Evolutionary conservation across 2,888 invertebrate genomes (phyloP), one percentile per base, ranked within the genome.

Genomic region (Nomada ruficornis): DNA sequence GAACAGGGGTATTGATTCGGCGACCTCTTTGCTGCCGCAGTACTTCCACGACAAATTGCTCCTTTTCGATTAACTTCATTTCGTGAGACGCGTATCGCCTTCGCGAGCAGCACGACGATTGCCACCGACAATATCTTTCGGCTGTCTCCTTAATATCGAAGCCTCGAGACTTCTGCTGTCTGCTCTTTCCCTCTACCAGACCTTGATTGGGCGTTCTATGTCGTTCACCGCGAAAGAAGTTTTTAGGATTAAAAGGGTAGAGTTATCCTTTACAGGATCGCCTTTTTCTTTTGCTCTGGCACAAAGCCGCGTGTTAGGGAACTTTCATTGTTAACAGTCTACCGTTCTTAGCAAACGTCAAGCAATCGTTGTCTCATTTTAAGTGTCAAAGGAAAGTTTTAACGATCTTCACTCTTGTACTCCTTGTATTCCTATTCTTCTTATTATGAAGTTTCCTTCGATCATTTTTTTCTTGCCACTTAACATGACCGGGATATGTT

Each of bases 21-120:
- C 26, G 50, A 59, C 47, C 57, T 64, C 52, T 36, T 26, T 13
- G 29, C 55, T 75, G 75, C 85, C 62, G 87, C 85, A 81, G 72
- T 76, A 78, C 60, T 81, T 74, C 20, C 29, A 63, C 70, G 62
- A 71, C 86, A 80, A 87, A 87, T 88, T 84, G 82, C 36, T 86
- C 79, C 81, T 65, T 80, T 77, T 76, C 85, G 85, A 87, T 87
- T 85, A 86, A 88, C 78, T 88, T 86, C 77, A 79, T 88, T 84
- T 78, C 75, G 74, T 23, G 80, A 54, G 57, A 78, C 83, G 84
- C 79, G 83, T 73, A 69, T 64, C 54, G 79, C 69, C 64, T 72
- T 18, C 60, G 42, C 29, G 54, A 73, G 52, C 23, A 76, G 52
- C 52, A 13, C 55, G 44, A 36, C 72, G 29, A 65, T 85, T 77